Percentiles rank a stretch among this genome's conserved stretches.
Conservation (phyloP, 2,113 vertebrate species). For the Amphiprion percula region DNA sequence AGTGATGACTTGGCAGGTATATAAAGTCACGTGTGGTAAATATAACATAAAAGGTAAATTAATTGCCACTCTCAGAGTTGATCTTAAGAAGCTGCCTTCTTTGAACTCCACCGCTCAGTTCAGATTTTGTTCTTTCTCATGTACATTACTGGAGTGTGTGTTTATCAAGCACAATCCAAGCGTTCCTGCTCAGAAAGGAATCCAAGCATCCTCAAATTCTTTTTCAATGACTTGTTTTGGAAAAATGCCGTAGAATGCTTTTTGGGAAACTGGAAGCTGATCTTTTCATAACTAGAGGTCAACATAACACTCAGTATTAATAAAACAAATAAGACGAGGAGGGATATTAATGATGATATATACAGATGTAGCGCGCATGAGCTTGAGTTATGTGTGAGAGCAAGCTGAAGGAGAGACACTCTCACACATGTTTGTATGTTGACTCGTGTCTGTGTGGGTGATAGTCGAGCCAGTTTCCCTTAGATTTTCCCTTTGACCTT, state of each 20-base stretch:
- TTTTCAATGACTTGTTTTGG: slow-evolving; percentile 46
- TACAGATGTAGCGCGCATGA: slow-evolving; percentile 46
- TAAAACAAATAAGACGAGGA: slow-evolving; percentile 58
- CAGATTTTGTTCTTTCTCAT: slow-evolving; percentile 10
- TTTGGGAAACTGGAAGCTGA: slow-evolving; percentile 53
- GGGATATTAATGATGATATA: slow-evolving; percentile 65
- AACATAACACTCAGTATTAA: slow-evolving; percentile 61
- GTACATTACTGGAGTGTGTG: slow-evolving; percentile 29
- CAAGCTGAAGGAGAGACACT: slow-evolving; percentile 35
- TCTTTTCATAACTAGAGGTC: slow-evolving; percentile 58
- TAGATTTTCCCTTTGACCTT: slow-evolving; percentile 74
- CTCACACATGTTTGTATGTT: slow-evolving; percentile 60
- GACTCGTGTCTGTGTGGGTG: slow-evolving; percentile 41
- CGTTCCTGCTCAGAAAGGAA: slow-evolving; percentile 31
- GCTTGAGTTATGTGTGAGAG: slow-evolving; percentile 56
- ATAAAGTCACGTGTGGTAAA: slow-evolving; percentile 23
- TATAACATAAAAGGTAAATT: slow-evolving; percentile 23
- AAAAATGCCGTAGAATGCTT: slow-evolving; percentile 42
- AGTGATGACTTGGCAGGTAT: slow-evolving; percentile 17
- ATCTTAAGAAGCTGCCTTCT: slow-evolving; percentile 23
- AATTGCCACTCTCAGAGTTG: slow-evolving; percentile 5
- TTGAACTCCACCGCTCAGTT: slow-evolving; percentile 11
- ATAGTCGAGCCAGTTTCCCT: slow-evolving; percentile 65
- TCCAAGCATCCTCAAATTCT: slow-evolving; percentile 46
- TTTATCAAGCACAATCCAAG: slow-evolving; percentile 35